Conservation (phyloP, 2,888 invertebrate genomes). For the Choristoneura rosaceana region DNA sequence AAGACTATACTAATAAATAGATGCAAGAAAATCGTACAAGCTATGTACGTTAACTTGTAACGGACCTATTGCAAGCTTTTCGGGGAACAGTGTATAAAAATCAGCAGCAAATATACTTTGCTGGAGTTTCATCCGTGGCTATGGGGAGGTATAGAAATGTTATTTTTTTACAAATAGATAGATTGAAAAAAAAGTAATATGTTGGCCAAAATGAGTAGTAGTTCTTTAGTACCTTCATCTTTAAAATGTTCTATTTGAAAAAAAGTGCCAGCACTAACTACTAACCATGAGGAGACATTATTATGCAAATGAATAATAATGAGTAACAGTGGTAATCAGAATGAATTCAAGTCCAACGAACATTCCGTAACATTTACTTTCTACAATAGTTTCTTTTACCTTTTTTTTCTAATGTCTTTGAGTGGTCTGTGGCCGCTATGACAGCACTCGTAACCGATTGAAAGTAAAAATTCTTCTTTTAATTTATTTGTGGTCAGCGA, state of each 20-base stretch:
- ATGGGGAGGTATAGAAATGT: no score
- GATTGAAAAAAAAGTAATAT: no score
- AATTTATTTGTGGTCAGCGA: conserved; percentile 34
- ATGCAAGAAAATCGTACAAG: no score
- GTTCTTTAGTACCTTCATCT: background rate
- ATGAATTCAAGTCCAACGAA: conserved; percentile 26
- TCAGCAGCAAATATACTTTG: no score
- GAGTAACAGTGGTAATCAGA: conserved; percentile 17
- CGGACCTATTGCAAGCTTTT: no score
- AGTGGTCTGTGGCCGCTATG: conserved; percentile 37
- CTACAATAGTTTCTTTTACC: conserved; percentile 48
- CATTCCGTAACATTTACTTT: conserved; percentile 48
- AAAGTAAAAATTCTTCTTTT: conserved; percentile 38
- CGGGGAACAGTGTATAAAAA: no score
- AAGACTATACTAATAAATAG: no score
- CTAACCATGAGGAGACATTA: background rate
- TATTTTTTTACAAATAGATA: no score
- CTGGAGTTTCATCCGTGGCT: no score
- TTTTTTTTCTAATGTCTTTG: conserved; percentile 48
- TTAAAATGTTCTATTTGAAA: background rate
- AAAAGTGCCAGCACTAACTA: background rate
- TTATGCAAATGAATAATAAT: conserved; percentile 16
- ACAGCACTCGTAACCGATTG: conserved; percentile 40
- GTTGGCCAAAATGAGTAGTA: no score
- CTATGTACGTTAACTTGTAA: no score